Conservation (phyloP, 1,140 invertebrate species). For the Pectinophora gossypiella region DNA sequence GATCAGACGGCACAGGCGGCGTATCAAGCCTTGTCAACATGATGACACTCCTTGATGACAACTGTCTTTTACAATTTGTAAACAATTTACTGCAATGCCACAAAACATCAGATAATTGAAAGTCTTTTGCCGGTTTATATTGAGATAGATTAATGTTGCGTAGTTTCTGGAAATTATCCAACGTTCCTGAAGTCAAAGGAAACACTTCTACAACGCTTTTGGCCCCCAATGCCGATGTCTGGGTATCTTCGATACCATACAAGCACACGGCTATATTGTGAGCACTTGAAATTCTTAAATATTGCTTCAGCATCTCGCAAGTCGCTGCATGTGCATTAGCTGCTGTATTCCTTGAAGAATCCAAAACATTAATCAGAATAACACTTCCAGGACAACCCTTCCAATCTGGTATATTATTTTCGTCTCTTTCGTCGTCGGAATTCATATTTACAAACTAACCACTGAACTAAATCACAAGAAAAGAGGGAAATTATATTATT, state of each 20-base stretch:
- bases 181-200: constrained; percentile 37
- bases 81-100: constrained; percentile 61
- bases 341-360: constrained; percentile 26
- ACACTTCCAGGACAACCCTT: constrained; percentile 52
- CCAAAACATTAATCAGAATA: constrained; percentile 51
- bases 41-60: constrained; percentile 43
- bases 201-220: constrained; percentile 47
- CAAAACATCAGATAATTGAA: constrained; percentile 52
- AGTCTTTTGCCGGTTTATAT: constrained; percentile 40
- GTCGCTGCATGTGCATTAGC: constrained; percentile 40
- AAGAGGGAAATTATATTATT: no score
- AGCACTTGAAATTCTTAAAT: constrained; percentile 35
- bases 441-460: constrained; percentile 34
- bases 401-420: constrained; percentile 21
- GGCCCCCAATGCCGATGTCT: constrained; percentile 28
- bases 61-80: constrained; percentile 52
- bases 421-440: constrained; percentile 50
- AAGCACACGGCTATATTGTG: constrained; percentile 46
- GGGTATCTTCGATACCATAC: constrained; percentile 40
- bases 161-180: constrained; percentile 50
- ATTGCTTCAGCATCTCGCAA: constrained; percentile 44
- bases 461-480: no score
- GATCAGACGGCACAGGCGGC: constrained; percentile 39
- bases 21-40: constrained; percentile 43
- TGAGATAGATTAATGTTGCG: constrained; percentile 30